Evolutionary conservation across 2,113 vertebrate genomes (phyloP), one percentile per base, ranked within the genome.

Genomic region (Danio rerio): DNA sequence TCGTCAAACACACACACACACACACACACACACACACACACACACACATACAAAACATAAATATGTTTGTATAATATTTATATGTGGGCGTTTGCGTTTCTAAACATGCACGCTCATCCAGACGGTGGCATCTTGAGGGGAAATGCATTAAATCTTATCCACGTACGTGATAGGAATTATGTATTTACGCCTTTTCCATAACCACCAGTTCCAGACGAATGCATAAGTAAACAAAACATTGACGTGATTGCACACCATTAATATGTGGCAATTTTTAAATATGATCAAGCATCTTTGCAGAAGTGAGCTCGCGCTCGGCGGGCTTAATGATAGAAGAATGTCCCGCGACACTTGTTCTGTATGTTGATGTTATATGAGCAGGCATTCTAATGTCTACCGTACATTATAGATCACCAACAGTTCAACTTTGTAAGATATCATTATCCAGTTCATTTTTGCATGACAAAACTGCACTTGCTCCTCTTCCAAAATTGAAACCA

Each of bases 381-480:
- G 6, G 9, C 49, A 52, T 52, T 2, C 7, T 3, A 52, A 52
- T 52, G 52, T 18, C 40, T 56, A 20, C 61, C 9, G 9, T 40
- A 15, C 15, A 66, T 66, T 66, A 13, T 9, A 43, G 21, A 78
- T 55, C 13, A 43, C 31, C 77, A 66, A 66, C 7, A 65, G 49
- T 68, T 79, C 16, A 66, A 43, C 49, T 79, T 43, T 10, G 45
- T 16, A 16, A 47, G 6, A 43, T 13, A 53, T 52, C 61, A 13
- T 20, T 66, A 13, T 4, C 47, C 9, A 16, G 21, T 43, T 55
- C 49, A 43, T 55, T 53, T 66, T 53, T 66, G 4, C 15, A 42
- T 31, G 20, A 52, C 47, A 53, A 9, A 53, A 55, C 15, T 78
- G 62, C 62, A 79, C 62, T 79, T 79, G 77, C 61, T 79, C 77